Evolutionary conservation across 2,888 invertebrate genomes (phyloP), one percentile per base, ranked within the genome.

Genomic region (Metalampra italica): DNA sequence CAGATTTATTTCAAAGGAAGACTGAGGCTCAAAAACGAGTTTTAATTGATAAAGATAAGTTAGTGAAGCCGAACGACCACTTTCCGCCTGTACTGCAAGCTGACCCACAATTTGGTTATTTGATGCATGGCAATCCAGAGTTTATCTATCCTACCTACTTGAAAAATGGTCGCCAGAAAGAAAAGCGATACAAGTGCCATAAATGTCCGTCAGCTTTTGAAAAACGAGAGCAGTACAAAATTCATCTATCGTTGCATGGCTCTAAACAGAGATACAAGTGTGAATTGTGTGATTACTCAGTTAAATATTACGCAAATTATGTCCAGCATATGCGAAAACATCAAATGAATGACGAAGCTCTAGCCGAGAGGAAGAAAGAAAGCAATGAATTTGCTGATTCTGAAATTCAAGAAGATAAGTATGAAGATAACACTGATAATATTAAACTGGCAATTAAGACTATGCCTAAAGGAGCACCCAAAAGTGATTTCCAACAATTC

Each of bases 161-260:
- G 50, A 93, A 94, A 74, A 94, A 94, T 67, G 95, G 94, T 0
- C 90, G 93, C 3, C 85, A 93, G 65, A 94, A 94, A 71, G 94
- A 94, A 69, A 95, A 94, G 70, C 91, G 94, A 4, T 95, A 95
- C 78, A 95, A 95, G 77, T 96, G 96, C 74, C 93, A 93, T 64
- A 95, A 95, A 79, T 96, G 96, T 71, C 96, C 97, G 0, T 96
- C 96, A 41, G 95, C 96, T 0, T 96, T 96, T 78, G 95, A 96
- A 66, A 96, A 96, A 79, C 90, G 94, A 37, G 94, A 95, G 64
- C 95, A 96, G 74, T 96, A 95, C 76, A 94, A 94, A 75, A 93
- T 95, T 29, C 97, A 97, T 78, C 80, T 95, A 60, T 93, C 94
- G 13, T 82, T 96, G 41, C 97, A 97, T 71, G 96, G 96, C 3